Percentiles rank a stretch among this genome's conserved stretches.
Conservation (phyloP, 1,140 invertebrate genomes). For the Drosophila sproati region DNA sequence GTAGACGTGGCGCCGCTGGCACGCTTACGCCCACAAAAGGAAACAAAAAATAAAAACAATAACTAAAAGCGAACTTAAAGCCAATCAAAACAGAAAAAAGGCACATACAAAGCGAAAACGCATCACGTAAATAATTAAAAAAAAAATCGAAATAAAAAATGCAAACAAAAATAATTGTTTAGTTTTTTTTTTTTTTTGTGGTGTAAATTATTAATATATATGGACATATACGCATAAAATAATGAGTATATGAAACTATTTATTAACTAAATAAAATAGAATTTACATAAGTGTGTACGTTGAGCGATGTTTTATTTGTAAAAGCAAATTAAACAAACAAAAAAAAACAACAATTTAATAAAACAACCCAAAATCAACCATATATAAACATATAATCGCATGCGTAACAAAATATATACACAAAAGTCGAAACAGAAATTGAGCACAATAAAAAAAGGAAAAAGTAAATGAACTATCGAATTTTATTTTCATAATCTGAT, state of each 20-base stretch:
- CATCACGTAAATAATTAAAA: constrained; percentile 19
- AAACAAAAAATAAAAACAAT: constrained; percentile 10
- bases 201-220: constrained; percentile 76
- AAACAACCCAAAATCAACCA: constrained; percentile 34
- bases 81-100: constrained; percentile 25
- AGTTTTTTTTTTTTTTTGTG: constrained; percentile 52
- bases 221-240: constrained; percentile 48
- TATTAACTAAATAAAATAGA: constrained; percentile 73
- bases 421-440: constrained; percentile 61
- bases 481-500: background rate
- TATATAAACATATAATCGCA: constrained; percentile 73
- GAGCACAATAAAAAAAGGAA: constrained; percentile 72
- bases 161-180: constrained; percentile 43
- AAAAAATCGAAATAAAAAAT: constrained; percentile 35
- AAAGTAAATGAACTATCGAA: constrained; percentile 26
- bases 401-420: constrained; percentile 72
- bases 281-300: constrained; percentile 65
- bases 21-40: constrained; percentile 62
- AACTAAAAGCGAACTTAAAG: background rate
- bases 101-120: background rate
- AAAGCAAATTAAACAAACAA: constrained; percentile 59
- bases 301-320: constrained; percentile 69
- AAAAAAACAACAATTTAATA: constrained; percentile 34
- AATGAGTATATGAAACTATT: constrained; percentile 69
- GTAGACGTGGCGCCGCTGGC: constrained; percentile 54